These are phyloP conservation scores for Aquatica leii DNA, from an alignment of 2,888 invertebrate species.

Conservation along the genomic window DNA sequence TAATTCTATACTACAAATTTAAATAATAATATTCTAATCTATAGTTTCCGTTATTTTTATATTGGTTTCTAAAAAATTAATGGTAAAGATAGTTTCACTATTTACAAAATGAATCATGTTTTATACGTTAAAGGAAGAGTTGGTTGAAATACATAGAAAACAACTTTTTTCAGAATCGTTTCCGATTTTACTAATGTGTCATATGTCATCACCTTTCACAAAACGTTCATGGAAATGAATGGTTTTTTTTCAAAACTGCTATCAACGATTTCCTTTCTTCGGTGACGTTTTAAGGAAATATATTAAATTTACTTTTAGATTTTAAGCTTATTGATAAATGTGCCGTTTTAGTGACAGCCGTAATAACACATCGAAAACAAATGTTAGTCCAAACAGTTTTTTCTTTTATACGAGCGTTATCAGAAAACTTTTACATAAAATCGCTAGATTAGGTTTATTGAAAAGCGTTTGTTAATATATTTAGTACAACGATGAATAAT, in stretches of 20 bases:
- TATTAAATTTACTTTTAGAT: not conserved
- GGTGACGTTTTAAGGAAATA: slow-evolving; percentile 6
- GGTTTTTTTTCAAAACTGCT: not conserved
- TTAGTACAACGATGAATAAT: not conserved
- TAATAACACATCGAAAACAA: not conserved
- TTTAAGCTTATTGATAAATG: not conserved
- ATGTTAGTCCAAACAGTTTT: too few species aligned
- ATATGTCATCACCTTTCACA: slow-evolving; percentile 6
- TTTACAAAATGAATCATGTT: too few species aligned
- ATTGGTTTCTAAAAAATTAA: too few species aligned
- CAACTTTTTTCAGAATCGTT: not conserved
- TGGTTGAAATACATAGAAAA: too few species aligned
- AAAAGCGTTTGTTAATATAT: not conserved
- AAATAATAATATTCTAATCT: too few species aligned
- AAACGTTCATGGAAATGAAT: slow-evolving; percentile 1
- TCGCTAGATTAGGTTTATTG: slow-evolving; percentile 2
- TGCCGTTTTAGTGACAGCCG: not conserved
- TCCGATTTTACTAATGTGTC: slow-evolving; percentile 6
- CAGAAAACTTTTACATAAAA: too few species aligned
- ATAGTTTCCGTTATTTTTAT: too few species aligned
- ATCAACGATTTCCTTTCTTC: not conserved
- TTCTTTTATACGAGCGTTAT: too few species aligned
- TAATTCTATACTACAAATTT: too few species aligned
- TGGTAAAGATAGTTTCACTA: too few species aligned
- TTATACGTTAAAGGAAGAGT: too few species aligned